These are phyloP conservation scores for Zophobas morio DNA, from an alignment of 1,140 invertebrate species.

Conservation along the genomic window DNA sequence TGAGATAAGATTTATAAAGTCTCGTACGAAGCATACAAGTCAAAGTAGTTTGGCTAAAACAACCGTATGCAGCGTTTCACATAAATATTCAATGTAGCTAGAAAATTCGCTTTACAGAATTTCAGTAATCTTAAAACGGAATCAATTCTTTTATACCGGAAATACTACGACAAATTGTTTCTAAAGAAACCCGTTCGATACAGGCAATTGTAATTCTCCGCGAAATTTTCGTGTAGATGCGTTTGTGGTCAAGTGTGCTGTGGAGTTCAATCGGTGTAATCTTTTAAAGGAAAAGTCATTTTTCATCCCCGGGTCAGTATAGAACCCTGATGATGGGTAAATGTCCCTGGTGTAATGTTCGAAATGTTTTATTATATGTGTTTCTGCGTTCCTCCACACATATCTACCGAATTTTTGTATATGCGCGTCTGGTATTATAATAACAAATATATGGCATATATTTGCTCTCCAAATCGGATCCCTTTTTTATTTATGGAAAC, in stretches of 20 bases:
- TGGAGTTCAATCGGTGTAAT: conserved; percentile 7
- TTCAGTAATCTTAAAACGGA: conserved; percentile 41
- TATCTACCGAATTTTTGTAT: conserved; percentile 28
- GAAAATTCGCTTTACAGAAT: conserved; percentile 37
- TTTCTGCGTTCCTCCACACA: conserved; percentile 14
- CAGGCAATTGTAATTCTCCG: conserved; percentile 20
- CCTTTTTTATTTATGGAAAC: conserved; percentile 6
- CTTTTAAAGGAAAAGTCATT: conserved; percentile 24
- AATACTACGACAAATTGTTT: conserved; percentile 9
- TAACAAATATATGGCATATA: conserved; percentile 24
- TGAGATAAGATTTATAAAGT: conserved; percentile 27
- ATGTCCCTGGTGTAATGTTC: conserved; percentile 29
- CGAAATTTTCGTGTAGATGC: background rate
- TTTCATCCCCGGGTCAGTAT: conserved; percentile 18
- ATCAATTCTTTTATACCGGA: conserved; percentile 26
- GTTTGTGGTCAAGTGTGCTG: background rate
- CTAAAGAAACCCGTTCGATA: conserved; percentile 8
- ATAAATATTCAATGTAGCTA: conserved; percentile 42
- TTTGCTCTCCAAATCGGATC: conserved; percentile 4
- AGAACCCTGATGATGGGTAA: conserved; percentile 33
- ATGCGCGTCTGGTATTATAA: conserved; percentile 24
- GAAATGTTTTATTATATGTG: conserved; percentile 37
- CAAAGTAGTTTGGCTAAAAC: conserved; percentile 24
- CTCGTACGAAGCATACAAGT: background rate
- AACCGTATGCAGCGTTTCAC: conserved; percentile 29